These are phyloP conservation scores for Parnassius glacialis DNA, from an alignment of 2,888 invertebrate genomes.

Conservation along the genomic window DNA sequence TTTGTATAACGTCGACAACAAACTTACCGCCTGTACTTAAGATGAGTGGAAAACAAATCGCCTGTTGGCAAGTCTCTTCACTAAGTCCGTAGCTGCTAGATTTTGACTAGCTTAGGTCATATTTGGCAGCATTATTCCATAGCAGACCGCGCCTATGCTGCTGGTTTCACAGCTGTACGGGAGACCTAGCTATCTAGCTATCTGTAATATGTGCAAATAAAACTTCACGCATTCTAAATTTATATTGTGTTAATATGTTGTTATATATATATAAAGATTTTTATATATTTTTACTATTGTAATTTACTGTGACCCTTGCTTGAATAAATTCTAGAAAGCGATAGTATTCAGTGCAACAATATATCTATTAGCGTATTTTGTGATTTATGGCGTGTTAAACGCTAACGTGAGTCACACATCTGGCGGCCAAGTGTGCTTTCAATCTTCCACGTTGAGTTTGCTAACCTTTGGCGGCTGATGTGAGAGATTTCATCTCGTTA, in stretches of 20 bases:
- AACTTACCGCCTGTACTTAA: no score
- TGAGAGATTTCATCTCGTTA: not conserved
- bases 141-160: no score
- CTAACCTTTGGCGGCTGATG: constrained; percentile 7
- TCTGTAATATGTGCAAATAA: not conserved
- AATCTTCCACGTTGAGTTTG: constrained; percentile 9
- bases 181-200: no score
- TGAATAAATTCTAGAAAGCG: not conserved
- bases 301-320: no score
- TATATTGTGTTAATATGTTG: not conserved
- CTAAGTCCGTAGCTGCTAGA: no score
- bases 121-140: no score
- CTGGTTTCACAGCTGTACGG: no score
- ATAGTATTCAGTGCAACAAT: constrained; percentile 8
- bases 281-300: not conserved
- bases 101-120: no score
- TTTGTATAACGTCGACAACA: no score
- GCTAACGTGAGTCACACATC: constrained; percentile 12
- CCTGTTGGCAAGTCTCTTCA: no score
- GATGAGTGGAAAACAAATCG: no score
- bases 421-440: constrained; percentile 22
- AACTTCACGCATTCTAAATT: not conserved
- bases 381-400: constrained; percentile 25
- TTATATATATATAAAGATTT: not conserved
- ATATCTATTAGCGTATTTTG: constrained; percentile 14